Evolutionary conservation across 2,888 invertebrate species (phyloP).

Genomic region (Scrobipalpa atriplicella): DNA sequence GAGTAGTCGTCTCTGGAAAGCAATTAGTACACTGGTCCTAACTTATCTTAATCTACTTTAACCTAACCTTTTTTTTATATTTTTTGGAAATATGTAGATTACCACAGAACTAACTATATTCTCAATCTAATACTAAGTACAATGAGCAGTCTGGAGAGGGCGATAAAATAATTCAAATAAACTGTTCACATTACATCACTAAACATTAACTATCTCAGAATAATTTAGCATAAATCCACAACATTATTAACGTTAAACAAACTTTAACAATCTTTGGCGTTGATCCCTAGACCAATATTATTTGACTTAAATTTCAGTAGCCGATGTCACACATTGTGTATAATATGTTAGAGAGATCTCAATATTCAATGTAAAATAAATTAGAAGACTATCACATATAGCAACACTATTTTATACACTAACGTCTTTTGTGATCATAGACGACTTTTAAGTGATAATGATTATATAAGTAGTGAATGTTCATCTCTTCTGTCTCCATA

Average conservation of each 20-base stretch:
- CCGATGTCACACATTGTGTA: slow-evolving; percentile 69
- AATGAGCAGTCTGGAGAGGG: slow-evolving; percentile 81
- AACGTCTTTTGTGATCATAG: slow-evolving; percentile 77
- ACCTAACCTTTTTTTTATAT: slow-evolving; percentile 67
- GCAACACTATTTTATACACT: slow-evolving; percentile 79
- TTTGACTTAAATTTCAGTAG: slow-evolving; percentile 68
- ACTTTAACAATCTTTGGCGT: slow-evolving; percentile 91
- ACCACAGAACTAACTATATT: slow-evolving; percentile 73
- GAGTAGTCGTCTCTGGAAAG: slow-evolving; percentile 60
- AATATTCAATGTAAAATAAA: slow-evolving; percentile 73
- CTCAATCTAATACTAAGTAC: slow-evolving; percentile 74
- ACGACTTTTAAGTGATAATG: slow-evolving; percentile 68
- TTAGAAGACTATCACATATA: slow-evolving; percentile 82
- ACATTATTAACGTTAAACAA: slow-evolving; percentile 81
- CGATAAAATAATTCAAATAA: slow-evolving; percentile 71
- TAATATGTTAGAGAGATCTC: slow-evolving; percentile 74
- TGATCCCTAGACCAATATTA: slow-evolving; percentile 91
- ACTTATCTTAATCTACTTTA: slow-evolving; percentile 69
- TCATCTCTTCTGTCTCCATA: slow-evolving; percentile 67
- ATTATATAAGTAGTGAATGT: slow-evolving; percentile 57
- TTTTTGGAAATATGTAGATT: slow-evolving; percentile 74
- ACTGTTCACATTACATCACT: slow-evolving; percentile 66
- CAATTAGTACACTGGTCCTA: slow-evolving; percentile 71
- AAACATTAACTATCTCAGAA: slow-evolving; percentile 76
- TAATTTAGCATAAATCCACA: slow-evolving; percentile 81